Base-by-base conservation (phyloP, 2,888 invertebrate genomes). In the Lasioglossum lativentre region DNA sequence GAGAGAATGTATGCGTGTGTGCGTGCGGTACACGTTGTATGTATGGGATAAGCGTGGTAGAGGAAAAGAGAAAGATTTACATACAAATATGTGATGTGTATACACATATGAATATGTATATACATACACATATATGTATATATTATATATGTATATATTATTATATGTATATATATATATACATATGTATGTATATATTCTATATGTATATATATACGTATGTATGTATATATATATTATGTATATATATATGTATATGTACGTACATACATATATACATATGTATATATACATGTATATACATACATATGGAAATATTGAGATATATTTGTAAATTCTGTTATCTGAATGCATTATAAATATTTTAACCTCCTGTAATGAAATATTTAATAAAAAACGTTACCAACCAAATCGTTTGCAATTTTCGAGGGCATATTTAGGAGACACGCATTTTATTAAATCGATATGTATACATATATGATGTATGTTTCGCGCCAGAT, bases 321-420 rank as follows among this genome's bases (percentile, higher is more conserved):
- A 94, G 92, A 94, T 94, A 94, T 94, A 95, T 94, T 94, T 95
- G 94, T 94, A 95, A 94, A 94, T 94, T 94, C 94, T 94, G 94
- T 94, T 94, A 94, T 93, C 92, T 92, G 92, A 94, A 94, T 93
- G 91, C 93, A 94, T 94, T 93, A 93, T 93, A 92, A 93, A 95
- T 95, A 95, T 94, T 94, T 94, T 95, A 94, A 94, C 94, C 94
- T 94, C 94, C 94, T 94, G 94, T 95, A 95, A 94, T 94, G 86
- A 93, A 94, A 94, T 93, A 94, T 93, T 94, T 93, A 94, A 94
- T 93, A 94, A 94, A 94, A 94, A 94, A 94, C 93, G 93, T 94
- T 94, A 94, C 93, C 93, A 94, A 92, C 93, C 93, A 94, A 93
- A 85, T 71, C 73, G 78, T 78, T 76, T 82, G 77, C 63, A n/a